Evolutionary conservation across 2,888 invertebrate species (phyloP).

Genomic region (Trilocha varians): DNA sequence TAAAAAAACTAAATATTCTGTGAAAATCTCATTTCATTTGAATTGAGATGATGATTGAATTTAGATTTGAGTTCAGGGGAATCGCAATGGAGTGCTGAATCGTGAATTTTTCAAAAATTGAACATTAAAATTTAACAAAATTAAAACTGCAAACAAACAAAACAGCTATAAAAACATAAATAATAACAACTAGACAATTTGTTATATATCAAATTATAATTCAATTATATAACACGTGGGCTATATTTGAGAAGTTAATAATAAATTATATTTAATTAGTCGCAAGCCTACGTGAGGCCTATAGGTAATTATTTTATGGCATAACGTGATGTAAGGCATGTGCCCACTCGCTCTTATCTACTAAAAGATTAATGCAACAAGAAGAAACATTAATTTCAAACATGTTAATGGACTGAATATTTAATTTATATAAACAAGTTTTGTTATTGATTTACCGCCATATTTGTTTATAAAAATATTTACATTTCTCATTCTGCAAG

Average conservation of each 20-base stretch:
- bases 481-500: too few relatives aligned
- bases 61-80: too few relatives aligned
- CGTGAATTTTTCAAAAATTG: too few relatives aligned
- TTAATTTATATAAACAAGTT: background rate
- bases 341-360: background rate
- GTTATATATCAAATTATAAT: background rate
- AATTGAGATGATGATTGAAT: too few relatives aligned
- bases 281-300: background rate
- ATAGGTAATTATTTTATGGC: background rate
- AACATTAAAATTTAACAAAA: too few relatives aligned
- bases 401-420: background rate
- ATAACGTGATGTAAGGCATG: background rate
- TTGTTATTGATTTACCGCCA: background rate
- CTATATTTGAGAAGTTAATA: background rate
- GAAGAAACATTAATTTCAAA: background rate
- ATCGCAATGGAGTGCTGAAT: too few relatives aligned
- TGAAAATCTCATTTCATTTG: too few relatives aligned
- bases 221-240: background rate
- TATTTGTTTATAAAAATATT: background rate
- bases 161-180: too few relatives aligned
- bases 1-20: too few relatives aligned
- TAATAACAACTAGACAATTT: too few relatives aligned
- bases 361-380: background rate
- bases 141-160: too few relatives aligned
- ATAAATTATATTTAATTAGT: background rate